Base-by-base conservation (phyloP, 2,113 vertebrate genomes). In the Nothocercus julius region DNA sequence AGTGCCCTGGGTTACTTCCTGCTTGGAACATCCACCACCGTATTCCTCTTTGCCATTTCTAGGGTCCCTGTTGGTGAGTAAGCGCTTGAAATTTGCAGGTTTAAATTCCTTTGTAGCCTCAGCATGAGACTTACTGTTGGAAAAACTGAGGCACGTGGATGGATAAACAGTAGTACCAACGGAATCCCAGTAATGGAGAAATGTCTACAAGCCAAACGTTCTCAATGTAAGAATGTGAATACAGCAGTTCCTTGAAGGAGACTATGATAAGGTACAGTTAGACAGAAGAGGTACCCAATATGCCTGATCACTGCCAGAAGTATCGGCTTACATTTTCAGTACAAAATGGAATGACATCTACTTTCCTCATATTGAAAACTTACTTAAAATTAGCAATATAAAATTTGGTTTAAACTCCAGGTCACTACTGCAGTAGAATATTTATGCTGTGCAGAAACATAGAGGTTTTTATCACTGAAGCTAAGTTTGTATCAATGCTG, bases 11-110 rank as follows among this genome's bases (percentile, higher is more conserved):
- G 99, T 63, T 99, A 99, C 68, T 95, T 98, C 58, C 97, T 99
- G 36, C 98, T 99, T 19, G 99, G 99, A 80, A 95, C 97, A 70
- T 99, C 99, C 72, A 98, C 98, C 83, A 99, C 97, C 73, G 97
- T 99, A 42, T 90, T 98, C 40, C 89, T 99, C 82, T 99, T 99
- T 87, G 98, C 98, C 54, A 85, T 99, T 38, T 98, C 99, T n/a
- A 96, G 99, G 94, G 97, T 99, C 53, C 98, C 98, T 80, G 98
- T 98, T 64, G 99, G 99, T 99, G 91, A 98, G 99, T 98, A 93
- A 85, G 75, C 11, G 5, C 11, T 73, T 85, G 61, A 9, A 7
- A 34, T 81, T 85, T 92, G 62, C 32, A 18, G 38, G 30, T 84
- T 95, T 73, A 75, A 82, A 77, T 69, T 83, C 18, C 6, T 2